Conservation (phyloP, 2,888 invertebrate species). For the Chorisops tibialis region DNA sequence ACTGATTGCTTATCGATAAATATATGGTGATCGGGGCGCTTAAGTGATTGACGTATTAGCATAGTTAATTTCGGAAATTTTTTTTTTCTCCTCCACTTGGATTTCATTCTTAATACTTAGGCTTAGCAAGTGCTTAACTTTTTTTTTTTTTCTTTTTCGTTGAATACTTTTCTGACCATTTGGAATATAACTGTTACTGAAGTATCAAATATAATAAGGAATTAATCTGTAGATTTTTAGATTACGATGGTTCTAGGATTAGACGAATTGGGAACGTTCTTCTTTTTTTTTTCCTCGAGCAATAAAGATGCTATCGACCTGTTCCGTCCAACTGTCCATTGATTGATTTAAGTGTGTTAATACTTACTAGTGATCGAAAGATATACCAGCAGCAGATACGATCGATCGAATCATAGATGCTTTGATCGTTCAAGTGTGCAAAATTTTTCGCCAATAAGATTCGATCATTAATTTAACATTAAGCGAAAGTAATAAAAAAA, state of each 20-base stretch:
- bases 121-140: too few relatives aligned
- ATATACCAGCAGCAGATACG: not conserved
- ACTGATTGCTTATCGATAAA: too few relatives aligned
- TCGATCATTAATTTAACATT: not conserved
- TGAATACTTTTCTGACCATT: not conserved
- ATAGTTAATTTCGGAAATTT: too few relatives aligned
- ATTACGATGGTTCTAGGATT: slow-evolving; percentile 1
- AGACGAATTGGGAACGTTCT: not conserved
- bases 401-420: not conserved
- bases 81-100: too few relatives aligned
- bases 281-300: not conserved
- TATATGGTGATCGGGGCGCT: too few relatives aligned
- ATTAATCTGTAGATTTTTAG: slow-evolving; percentile 12
- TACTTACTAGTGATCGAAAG: slow-evolving; percentile 3
- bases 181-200: slow-evolving; percentile 13
- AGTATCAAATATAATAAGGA: slow-evolving; percentile 2
- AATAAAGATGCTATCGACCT: slow-evolving; percentile 18
- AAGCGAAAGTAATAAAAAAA: slow-evolving; percentile 13
- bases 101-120: too few relatives aligned
- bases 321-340: not conserved
- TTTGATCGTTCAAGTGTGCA: not conserved
- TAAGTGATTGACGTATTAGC: too few relatives aligned
- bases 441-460: not conserved
- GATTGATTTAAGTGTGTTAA: slow-evolving; percentile 25
- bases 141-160: too few relatives aligned